Percentiles rank a stretch among this genome's conserved stretches.
Evolutionary conservation across 35 echinoderm and acorn worm genomes (phyloP).

Genomic region (Heliocidaris erythrogramma): DNA sequence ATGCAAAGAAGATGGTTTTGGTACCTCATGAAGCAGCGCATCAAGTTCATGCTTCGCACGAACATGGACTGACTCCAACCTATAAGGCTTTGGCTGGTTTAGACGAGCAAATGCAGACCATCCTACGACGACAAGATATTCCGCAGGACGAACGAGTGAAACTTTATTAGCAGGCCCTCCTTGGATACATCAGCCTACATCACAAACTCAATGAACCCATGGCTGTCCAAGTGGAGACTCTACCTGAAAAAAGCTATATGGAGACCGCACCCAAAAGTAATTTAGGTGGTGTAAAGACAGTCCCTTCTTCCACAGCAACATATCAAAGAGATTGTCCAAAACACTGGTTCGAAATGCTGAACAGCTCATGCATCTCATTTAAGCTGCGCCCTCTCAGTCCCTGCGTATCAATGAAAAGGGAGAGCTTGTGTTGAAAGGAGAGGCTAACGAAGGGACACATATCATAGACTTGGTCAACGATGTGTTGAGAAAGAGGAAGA

Average conservation of each 20-base stretch:
- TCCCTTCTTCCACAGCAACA: background rate
- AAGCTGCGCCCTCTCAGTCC: background rate
- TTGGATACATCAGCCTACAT: constrained; percentile 50
- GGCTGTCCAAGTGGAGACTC: background rate
- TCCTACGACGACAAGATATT: constrained; percentile 51
- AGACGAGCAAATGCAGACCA: constrained; percentile 58
- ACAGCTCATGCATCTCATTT: background rate
- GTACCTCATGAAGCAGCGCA: constrained; percentile 43
- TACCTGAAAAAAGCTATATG: too few relatives aligned
- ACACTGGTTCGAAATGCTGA: background rate
- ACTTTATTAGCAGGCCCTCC: constrained; percentile 54
- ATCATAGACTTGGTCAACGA: constrained; percentile 44
- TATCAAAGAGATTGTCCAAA: background rate
- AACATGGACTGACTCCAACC: background rate
- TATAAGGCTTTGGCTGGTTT: constrained; percentile 22
- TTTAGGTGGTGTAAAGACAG: background rate
- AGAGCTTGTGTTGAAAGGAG: background rate
- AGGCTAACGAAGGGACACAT: background rate
- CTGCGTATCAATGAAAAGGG: background rate
- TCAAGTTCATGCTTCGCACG: background rate
- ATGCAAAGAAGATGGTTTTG: constrained; percentile 67
- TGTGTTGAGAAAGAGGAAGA: constrained; percentile 34
- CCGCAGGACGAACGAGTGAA: constrained; percentile 52
- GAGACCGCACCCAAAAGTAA: background rate
- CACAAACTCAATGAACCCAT: constrained; percentile 38